These are phyloP conservation scores for Pseudochirops cupreus DNA, from an alignment of 2,797 vertebrate species.

Conservation along the genomic window DNA sequence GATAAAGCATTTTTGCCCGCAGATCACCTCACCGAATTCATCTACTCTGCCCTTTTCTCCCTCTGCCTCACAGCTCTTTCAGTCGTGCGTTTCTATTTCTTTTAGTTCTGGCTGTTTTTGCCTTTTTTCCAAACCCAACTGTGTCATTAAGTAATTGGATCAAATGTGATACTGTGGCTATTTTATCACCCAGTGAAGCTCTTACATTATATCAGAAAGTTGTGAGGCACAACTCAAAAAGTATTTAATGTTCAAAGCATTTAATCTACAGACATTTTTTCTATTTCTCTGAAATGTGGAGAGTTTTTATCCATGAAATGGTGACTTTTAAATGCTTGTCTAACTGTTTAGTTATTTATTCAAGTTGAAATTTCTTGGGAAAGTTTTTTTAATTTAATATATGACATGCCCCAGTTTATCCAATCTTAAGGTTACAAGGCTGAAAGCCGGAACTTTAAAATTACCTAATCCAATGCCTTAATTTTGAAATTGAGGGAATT, in stretches of 20 bases:
- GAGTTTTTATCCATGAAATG: not conserved
- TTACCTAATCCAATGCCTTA: not conserved
- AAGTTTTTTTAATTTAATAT: not conserved
- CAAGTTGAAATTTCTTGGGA: not conserved
- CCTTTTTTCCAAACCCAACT: not conserved
- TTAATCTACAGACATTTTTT: not conserved
- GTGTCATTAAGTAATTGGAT: not conserved
- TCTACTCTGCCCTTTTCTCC: not conserved
- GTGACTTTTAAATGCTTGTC: not conserved
- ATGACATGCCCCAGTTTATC: not conserved
- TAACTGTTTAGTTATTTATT: not conserved
- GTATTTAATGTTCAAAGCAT: not conserved
- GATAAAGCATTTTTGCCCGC: not conserved
- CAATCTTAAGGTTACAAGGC: not conserved
- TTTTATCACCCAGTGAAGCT: not conserved
- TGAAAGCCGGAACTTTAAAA: not conserved
- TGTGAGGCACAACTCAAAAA: not conserved
- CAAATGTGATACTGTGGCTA: not conserved
- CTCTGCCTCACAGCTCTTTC: not conserved
- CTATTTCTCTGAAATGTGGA: not conserved
- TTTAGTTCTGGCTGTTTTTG: not conserved
- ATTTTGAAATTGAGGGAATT: not conserved
- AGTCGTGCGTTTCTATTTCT: not conserved
- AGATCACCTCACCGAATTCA: not conserved
- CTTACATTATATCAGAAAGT: not conserved